Base-by-base conservation (phyloP, 2,888 invertebrate genomes). In the Himalopsyche japonica region DNA sequence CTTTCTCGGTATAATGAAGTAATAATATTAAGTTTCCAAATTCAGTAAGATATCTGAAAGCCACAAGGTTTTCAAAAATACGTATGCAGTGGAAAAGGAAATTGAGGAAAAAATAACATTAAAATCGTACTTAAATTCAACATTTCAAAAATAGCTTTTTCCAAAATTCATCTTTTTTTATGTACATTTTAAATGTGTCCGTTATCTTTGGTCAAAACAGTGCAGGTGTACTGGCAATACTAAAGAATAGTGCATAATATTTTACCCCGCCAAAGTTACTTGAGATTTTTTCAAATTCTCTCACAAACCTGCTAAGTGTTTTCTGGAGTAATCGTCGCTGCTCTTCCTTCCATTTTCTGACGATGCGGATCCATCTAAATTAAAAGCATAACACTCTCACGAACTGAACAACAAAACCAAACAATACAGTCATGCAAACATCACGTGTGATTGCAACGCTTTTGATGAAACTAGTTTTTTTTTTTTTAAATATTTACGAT, bases 281-380 rank as follows among this genome's bases (percentile, higher is more conserved):
- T 30, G 57, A 20, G 57, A 43, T 57, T 6, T 70, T 70, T 24
- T 70, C 30, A 30, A 70, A 27, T 12, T 15, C 43, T 37, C 24
- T 20, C 57, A 81, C 84, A 37, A 48, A 93, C 92, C 92, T 90
- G 92, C 92, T 88, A 93, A 90, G 89, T 92, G 92, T 90, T 92
- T 93, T 90, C 92, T 91, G 86, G 92, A 92, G 87, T 90, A 91
- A 88, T 93, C 92, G 90, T 92, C 92, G 88, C 92, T 92, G 87
- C 91, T 89, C 88, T 92, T 92, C 89, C 92, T 90, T 88, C 90
- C 89, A 87, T 91, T 89, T 88, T 92, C 92, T 89, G 92, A 89
- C 49, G 91, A 90, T 7, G 70, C 30, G 87, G 92, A 91, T 91
- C 91, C 91, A 92, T 93, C 92, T 93, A 92, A 76, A 82, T 91